phyloP scores from a whole-genome alignment of 2,113 vertebrate genomes.

The Pseudorhombus dupliciocellatus region DNA sequence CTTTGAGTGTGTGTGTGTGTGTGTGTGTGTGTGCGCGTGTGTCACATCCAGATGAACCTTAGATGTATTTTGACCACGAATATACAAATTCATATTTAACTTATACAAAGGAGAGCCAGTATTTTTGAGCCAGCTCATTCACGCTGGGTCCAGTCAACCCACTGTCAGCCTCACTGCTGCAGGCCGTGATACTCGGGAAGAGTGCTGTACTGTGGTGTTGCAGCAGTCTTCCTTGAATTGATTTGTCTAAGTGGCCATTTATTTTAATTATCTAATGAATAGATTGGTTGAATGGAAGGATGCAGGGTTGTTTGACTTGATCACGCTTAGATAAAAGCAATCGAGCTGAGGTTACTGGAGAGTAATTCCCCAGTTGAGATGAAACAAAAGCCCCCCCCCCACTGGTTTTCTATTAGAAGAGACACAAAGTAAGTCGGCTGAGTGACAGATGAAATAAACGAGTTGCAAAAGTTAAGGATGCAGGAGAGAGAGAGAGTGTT shows the following conservation, averaged over 20 bases:
- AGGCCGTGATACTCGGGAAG: slow-evolving; percentile 31
- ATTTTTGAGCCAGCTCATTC: slow-evolving; percentile 5
- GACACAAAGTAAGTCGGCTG: slow-evolving; percentile 1
- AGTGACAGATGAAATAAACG: slow-evolving; percentile 21
- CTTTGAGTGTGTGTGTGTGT: neutral
- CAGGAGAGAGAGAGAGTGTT: slow-evolving; percentile 16
- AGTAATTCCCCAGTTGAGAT: slow-evolving; percentile 25
- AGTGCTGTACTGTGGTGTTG: slow-evolving; percentile 26
- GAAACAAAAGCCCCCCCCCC: slow-evolving; percentile 16
- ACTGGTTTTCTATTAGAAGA: slow-evolving; percentile 8
- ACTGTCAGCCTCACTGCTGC: slow-evolving; percentile 20
- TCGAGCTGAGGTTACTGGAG: slow-evolving; percentile 25
- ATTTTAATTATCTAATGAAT: slow-evolving; percentile 77
- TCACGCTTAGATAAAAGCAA: slow-evolving; percentile 35
- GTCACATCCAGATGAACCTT: neutral
- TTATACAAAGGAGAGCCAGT: no score
- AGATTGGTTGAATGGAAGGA: slow-evolving; percentile 57
- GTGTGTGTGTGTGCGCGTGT: neutral
- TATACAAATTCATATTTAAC: neutral
- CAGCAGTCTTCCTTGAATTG: slow-evolving; percentile 54
- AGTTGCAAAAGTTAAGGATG: neutral
- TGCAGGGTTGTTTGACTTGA: slow-evolving; percentile 45
- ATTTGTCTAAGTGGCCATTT: slow-evolving; percentile 77
- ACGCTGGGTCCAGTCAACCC: slow-evolving; percentile 5
- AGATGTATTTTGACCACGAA: no score